These are phyloP conservation scores for Microhierax caerulescens DNA, from an alignment of 2,797 vertebrate species.

Conservation along the genomic window DNA sequence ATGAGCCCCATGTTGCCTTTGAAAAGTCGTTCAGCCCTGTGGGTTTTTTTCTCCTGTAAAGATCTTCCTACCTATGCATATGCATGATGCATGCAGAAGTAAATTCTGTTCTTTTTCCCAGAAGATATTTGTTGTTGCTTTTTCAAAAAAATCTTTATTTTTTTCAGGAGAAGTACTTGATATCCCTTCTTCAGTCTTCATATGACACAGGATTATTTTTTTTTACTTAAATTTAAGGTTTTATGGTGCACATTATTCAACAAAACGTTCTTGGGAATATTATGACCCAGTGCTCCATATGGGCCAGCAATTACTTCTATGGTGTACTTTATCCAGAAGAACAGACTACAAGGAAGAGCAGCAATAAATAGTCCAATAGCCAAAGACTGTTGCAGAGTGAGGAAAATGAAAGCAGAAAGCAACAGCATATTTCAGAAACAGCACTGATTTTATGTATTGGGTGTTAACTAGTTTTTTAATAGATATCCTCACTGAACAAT, in stretches of 20 bases:
- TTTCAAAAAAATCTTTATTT: neutral
- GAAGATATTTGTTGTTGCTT: neutral
- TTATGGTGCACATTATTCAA: neutral
- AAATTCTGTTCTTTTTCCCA: neutral
- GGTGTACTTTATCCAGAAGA: neutral
- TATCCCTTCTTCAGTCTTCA: neutral
- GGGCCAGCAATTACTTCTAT: neutral
- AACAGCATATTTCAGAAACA: neutral
- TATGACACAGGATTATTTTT: fast-evolving
- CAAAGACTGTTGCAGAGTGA: neutral
- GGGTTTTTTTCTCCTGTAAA: neutral
- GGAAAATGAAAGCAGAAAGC: neutral
- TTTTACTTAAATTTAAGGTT: neutral
- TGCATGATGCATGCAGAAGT: neutral
- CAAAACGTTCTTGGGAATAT: neutral
- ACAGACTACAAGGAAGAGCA: neutral
- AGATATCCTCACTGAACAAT: neutral
- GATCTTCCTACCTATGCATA: neutral
- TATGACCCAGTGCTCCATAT: neutral
- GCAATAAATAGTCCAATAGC: neutral
- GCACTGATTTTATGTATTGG: neutral
- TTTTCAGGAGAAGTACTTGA: neutral
- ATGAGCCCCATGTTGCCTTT: neutral
- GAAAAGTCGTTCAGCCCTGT: fast-evolving
- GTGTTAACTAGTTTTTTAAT: neutral